A percentile compares a stretch with the other conserved stretches of the same genome.
These are phyloP conservation scores for Clusia tigrina DNA, from an alignment of 2,888 invertebrate species.

Conservation along the genomic window DNA sequence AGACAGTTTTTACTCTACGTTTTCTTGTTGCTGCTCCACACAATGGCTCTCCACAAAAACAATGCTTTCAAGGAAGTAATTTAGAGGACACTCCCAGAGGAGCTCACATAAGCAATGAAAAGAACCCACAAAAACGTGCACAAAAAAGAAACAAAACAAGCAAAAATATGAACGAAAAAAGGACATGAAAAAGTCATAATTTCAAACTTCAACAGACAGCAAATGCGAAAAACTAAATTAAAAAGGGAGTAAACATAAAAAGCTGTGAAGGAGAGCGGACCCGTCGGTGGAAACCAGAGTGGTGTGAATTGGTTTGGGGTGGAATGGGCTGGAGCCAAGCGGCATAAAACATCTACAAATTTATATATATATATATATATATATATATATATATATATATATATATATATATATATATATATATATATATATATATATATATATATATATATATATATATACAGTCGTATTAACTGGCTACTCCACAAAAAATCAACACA, in stretches of 20 bases:
- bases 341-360: no score
- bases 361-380: no score
- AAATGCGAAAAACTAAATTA: slow-evolving; percentile 49
- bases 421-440: no score
- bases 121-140: not conserved
- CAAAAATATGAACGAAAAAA: not conserved
- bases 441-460: no score
- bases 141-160: no score
- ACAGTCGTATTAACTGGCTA: not conserved
- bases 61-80: slow-evolving; percentile 58
- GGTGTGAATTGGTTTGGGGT: not conserved
- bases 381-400: no score
- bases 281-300: not conserved
- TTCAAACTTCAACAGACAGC: slow-evolving; percentile 44
- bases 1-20: not conserved
- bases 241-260: slow-evolving; percentile 31
- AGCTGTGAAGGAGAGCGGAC: not conserved
- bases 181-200: slow-evolving; percentile 40
- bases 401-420: no score
- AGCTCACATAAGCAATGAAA: slow-evolving; percentile 31
- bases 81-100: slow-evolving; percentile 55
- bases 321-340: not conserved
- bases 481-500: not conserved
- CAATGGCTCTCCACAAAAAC: slow-evolving; percentile 15
- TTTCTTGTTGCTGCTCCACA: not conserved